Percentiles rank a stretch among this genome's conserved stretches.
These are phyloP conservation scores for Benitochromis conjunctus DNA, from an alignment of 2,113 vertebrate genomes.

Conservation along the genomic window DNA sequence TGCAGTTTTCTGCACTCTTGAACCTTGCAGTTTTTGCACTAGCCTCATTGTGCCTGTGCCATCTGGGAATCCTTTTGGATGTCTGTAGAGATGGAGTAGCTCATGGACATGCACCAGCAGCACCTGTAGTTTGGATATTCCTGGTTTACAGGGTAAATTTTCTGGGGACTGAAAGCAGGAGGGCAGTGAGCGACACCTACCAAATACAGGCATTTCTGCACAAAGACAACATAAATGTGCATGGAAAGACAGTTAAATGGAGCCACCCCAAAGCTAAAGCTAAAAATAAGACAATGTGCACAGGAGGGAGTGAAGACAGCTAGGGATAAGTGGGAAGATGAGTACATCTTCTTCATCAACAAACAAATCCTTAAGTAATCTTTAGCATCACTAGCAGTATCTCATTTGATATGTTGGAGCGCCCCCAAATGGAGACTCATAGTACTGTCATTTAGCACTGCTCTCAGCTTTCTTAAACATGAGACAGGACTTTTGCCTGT, in stretches of 20 bases:
- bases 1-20: neutral
- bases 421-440: neutral
- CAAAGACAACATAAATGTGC: neutral
- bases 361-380: neutral
- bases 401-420: neutral
- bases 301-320: neutral
- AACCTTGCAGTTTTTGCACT: neutral
- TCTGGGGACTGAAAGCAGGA: neutral
- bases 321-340: neutral
- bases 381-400: neutral
- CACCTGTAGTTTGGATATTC: neutral
- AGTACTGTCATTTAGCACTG: fast-evolving
- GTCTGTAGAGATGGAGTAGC: neutral
- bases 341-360: neutral
- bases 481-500: fast-evolving
- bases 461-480: neutral
- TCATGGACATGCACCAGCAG: neutral
- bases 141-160: neutral
- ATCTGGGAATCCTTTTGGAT: neutral
- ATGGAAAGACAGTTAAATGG: neutral
- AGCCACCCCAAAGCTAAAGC: no score
- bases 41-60: neutral
- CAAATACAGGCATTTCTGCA: neutral
- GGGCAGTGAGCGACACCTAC: neutral
- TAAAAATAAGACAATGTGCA: neutral